phyloP scores from a whole-genome alignment of 2,113 vertebrate genomes.

The Theristicus caerulescens region DNA sequence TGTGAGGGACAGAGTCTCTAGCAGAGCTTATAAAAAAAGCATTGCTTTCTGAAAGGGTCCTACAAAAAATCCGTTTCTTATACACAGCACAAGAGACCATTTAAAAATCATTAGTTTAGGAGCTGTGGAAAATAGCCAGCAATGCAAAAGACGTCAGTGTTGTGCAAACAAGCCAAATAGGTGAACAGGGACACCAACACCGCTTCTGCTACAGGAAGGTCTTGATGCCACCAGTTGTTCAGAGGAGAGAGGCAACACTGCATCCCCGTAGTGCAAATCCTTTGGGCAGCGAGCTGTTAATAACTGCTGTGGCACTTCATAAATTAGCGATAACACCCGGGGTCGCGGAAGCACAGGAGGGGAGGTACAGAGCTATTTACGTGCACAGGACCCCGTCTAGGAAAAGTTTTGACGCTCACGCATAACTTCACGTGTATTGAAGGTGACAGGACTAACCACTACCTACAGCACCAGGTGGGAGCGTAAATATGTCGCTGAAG shows the following conservation, averaged over 20 bases:
- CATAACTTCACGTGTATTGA: fast-evolving
- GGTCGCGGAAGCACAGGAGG: background rate
- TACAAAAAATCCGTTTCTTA: background rate
- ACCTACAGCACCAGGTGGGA: background rate
- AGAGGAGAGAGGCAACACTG: background rate
- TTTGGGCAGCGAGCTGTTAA: background rate
- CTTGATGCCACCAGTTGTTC: background rate
- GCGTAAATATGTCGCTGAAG: fast-evolving
- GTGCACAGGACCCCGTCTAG: fast-evolving
- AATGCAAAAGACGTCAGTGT: fast-evolving
- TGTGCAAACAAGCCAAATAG: background rate
- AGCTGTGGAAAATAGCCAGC: background rate
- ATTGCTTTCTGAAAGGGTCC: background rate
- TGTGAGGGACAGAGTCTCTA: background rate
- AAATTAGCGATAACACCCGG: no score
- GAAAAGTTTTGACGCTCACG: background rate
- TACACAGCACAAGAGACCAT: background rate
- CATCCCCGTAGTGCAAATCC: background rate
- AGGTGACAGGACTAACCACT: background rate
- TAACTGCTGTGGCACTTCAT: background rate
- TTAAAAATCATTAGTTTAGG: background rate
- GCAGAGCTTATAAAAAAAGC: background rate
- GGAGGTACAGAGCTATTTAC: no score
- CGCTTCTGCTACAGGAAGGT: background rate
- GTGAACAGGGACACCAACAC: background rate